Conservation (phyloP, 2,888 invertebrate genomes). For the Netelia fuscicornis region DNA sequence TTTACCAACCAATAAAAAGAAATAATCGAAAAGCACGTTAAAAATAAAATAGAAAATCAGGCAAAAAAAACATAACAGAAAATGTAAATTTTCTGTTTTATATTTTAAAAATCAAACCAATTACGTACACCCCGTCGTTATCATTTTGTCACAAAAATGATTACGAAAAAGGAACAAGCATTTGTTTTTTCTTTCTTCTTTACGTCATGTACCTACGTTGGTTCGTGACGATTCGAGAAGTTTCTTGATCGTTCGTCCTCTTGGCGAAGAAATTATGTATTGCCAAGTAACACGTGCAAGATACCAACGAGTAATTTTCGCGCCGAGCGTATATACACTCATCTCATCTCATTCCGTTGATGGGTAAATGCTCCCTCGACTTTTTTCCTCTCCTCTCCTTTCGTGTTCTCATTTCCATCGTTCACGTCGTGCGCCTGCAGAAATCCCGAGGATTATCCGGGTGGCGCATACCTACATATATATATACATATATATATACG, state of each 20-base stretch:
- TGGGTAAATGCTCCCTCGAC: constrained; percentile 31
- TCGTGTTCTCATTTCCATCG: constrained; percentile 62
- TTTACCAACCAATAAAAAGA: background rate
- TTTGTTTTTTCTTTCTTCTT: background rate
- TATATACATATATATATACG: background rate
- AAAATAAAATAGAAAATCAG: background rate
- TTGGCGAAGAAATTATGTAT: constrained; percentile 49
- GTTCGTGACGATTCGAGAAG: background rate
- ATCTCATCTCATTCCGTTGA: constrained; percentile 54
- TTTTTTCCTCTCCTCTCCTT: constrained; percentile 20
- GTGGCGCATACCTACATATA: background rate
- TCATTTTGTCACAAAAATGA: too few relatives aligned
- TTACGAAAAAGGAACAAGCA: too few relatives aligned
- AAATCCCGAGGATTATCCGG: constrained; percentile 38
- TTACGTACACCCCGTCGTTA: background rate
- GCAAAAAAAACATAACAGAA: background rate
- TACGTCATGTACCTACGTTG: too few relatives aligned
- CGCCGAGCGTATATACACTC: constrained; percentile 37
- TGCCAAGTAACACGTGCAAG: constrained; percentile 50
- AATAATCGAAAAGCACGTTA: background rate
- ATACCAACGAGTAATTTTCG: constrained; percentile 60
- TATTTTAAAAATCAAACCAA: background rate
- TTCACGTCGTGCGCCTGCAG: constrained; percentile 23
- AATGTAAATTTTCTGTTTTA: background rate
- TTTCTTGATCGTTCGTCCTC: constrained; percentile 49